Conservation (phyloP, 1,140 invertebrate genomes). For the Drosophila prosaltans region DNA sequence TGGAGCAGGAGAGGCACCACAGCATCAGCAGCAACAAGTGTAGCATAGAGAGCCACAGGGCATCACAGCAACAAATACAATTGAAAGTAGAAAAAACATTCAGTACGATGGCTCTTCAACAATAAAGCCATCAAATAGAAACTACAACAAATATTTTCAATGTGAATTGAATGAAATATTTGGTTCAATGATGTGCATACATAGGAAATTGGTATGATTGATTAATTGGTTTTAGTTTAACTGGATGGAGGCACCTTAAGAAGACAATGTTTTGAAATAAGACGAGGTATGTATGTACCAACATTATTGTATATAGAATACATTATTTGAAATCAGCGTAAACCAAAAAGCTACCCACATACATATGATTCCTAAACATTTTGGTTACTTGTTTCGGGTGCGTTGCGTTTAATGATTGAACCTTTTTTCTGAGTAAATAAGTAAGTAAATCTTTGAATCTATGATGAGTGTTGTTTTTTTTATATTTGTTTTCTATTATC, state of each 20-base stretch:
- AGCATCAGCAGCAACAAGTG: constrained; percentile 50
- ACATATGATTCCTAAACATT: constrained; percentile 31
- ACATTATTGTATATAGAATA: constrained; percentile 32
- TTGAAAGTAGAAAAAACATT: constrained; percentile 5
- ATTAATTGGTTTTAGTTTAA: constrained; percentile 64
- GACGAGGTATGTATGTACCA: constrained; percentile 10
- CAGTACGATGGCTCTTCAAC: constrained; percentile 63
- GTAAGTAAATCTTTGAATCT: constrained; percentile 37
- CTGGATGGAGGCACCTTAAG: constrained; percentile 33
- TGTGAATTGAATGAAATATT: constrained; percentile 54
- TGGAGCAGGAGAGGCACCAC: constrained; percentile 50
- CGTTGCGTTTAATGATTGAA: constrained; percentile 57
- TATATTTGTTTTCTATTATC: constrained; percentile 64
- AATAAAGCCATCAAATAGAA: constrained; percentile 73
- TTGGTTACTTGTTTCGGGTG: constrained; percentile 25
- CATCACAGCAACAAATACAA: constrained; percentile 20
- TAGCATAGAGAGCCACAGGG: constrained; percentile 39
- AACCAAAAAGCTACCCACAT: constrained; percentile 58
- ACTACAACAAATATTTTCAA: constrained; percentile 56
- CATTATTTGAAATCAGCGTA: constrained; percentile 53
- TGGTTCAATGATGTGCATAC: constrained; percentile 65
- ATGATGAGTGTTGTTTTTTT: constrained; percentile 39
- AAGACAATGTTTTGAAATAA: constrained; percentile 51
- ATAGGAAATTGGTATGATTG: constrained; percentile 67
- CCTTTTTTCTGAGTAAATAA: constrained; percentile 44